Percentiles rank a stretch among this genome's conserved stretches.
Evolutionary conservation across 2,888 invertebrate genomes (phyloP).

Genomic region (Entomobrya proxima): DNA sequence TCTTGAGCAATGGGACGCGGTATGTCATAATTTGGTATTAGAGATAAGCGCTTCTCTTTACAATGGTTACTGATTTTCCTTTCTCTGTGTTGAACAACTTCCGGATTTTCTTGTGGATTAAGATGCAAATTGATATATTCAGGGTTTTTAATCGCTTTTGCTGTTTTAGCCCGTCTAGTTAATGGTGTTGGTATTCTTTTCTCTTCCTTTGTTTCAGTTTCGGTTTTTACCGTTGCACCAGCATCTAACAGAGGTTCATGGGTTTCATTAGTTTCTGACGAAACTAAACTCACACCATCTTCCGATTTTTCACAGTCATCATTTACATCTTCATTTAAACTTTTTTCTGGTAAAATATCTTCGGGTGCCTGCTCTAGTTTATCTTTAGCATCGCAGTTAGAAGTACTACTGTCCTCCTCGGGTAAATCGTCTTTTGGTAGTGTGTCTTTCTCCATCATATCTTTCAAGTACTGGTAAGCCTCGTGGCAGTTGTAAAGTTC

Average conservation of each 20-base stretch:
- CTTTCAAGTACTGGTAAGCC: slow-evolving; percentile 70
- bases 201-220: not conserved
- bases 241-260: not conserved
- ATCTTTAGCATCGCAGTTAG: too few relatives aligned
- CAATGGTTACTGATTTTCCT: not conserved
- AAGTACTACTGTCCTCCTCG: slow-evolving; percentile 15
- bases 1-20: slow-evolving; percentile 60
- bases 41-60: slow-evolving; percentile 12
- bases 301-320: not conserved
- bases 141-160: not conserved
- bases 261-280: not conserved
- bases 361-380: too few relatives aligned
- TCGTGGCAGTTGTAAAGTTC: slow-evolving; percentile 68
- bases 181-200: not conserved
- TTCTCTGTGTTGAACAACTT: slow-evolving; percentile 8
- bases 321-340: too few relatives aligned
- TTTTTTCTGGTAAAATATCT: too few relatives aligned
- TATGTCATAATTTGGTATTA: slow-evolving; percentile 62
- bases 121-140: slow-evolving; percentile 37
- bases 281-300: not conserved
- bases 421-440: not conserved
- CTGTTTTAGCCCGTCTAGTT: not conserved
- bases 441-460: slow-evolving; percentile 47
- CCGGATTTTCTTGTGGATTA: slow-evolving; percentile 44
- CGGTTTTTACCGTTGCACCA: not conserved